These are phyloP conservation scores for Nematopogon swammerdamellus DNA, from an alignment of 2,888 invertebrate species.

Conservation along the genomic window DNA sequence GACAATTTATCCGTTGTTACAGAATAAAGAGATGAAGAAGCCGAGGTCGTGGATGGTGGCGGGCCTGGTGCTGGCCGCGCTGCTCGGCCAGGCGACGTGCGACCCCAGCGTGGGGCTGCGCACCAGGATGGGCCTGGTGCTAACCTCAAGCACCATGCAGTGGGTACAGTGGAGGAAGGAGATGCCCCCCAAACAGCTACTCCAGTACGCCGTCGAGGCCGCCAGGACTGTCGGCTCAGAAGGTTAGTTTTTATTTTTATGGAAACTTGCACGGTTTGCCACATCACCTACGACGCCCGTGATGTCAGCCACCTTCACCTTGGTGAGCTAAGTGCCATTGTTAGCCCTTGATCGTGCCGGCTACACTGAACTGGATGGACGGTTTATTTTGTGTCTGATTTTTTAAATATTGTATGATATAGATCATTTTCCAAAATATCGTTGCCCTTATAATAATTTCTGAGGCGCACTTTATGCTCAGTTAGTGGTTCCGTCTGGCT, in stretches of 20 bases:
- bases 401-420: no score
- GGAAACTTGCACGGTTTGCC: no score
- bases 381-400: no score
- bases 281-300: no score
- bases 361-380: no score
- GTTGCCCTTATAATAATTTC: no score
- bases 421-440: no score
- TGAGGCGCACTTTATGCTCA: no score
- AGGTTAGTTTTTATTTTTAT: background rate
- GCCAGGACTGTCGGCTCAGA: constrained; percentile 21
- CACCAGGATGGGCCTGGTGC: constrained; percentile 59
- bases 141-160: constrained; percentile 76
- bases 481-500: no score
- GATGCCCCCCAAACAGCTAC: background rate
- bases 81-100: constrained; percentile 26
- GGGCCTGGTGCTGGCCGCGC: constrained; percentile 28
- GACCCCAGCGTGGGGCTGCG: constrained; percentile 37
- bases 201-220: constrained; percentile 64
- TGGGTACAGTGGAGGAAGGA: constrained; percentile 61
- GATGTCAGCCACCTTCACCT: no score
- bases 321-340: no score
- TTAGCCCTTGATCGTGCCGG: no score
- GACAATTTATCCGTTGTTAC: constrained; percentile 13
- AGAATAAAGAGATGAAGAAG: constrained; percentile 31
- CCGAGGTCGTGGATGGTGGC: constrained; percentile 36